Percentiles rank a stretch among this genome's conserved stretches.
phyloP scores from a whole-genome alignment of 2,113 vertebrate genomes.

The Laticauda colubrina region DNA sequence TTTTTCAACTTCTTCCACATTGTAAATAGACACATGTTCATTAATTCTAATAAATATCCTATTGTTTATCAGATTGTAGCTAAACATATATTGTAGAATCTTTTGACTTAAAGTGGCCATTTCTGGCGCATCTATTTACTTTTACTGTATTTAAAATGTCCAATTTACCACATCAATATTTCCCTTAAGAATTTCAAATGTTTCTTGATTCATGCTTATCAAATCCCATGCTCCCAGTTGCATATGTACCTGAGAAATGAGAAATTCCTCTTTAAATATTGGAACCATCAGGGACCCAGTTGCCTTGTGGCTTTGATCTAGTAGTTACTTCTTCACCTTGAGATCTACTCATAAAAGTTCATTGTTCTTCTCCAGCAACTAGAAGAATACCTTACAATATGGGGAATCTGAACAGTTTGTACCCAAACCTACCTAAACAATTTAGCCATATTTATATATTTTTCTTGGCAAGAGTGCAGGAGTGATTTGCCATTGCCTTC shows the following conservation, averaged over 20 bases:
- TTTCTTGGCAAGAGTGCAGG: background rate
- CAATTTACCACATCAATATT: background rate
- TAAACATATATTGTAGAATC: background rate
- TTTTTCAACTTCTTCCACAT: background rate
- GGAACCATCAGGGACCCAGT: background rate
- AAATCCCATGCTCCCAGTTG: background rate
- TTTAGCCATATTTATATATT: background rate
- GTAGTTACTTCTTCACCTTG: background rate
- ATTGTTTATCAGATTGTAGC: background rate
- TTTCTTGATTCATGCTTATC: background rate
- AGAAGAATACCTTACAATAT: background rate
- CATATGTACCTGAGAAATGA: background rate
- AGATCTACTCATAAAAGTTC: background rate
- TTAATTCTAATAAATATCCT: background rate
- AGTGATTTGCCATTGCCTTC: background rate
- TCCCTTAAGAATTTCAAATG: background rate
- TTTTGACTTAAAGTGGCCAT: background rate
- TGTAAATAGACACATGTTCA: background rate
- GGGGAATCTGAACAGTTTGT: background rate
- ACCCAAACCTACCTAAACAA: background rate
- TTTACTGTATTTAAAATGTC: background rate
- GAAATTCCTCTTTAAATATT: background rate
- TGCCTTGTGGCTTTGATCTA: background rate
- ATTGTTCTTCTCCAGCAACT: background rate
- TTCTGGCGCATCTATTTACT: background rate